Conservation (phyloP, 2,797 vertebrate genomes). For the Danio aesculapii region DNA sequence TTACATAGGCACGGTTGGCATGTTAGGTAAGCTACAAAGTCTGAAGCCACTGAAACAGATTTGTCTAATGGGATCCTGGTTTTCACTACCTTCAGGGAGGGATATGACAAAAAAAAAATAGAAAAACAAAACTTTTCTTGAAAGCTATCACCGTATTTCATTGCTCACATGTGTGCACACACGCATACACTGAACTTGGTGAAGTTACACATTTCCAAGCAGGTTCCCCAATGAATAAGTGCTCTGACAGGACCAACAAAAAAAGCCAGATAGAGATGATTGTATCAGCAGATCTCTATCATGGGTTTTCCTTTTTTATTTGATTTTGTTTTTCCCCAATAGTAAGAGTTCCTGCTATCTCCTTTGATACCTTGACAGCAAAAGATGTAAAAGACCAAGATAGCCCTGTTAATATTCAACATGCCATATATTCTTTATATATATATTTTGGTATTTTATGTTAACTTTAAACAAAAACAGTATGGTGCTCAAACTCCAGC, state of each 20-base stretch:
- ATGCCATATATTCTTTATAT: conserved; percentile 66
- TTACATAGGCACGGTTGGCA: conserved; percentile 85
- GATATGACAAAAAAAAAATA: conserved; percentile 66
- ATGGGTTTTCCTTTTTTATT: conserved; percentile 61
- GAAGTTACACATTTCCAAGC: conserved; percentile 78
- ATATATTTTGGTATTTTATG: conserved; percentile 60
- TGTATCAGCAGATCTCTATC: conserved; percentile 71
- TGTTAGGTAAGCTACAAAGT: conserved; percentile 81
- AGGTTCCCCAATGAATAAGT: conserved; percentile 80
- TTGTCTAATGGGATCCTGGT: conserved; percentile 68
- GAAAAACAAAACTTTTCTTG: conserved; percentile 62
- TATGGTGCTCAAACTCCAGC: conserved; percentile 73
- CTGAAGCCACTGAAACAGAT: conserved; percentile 75
- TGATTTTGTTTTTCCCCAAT: conserved; percentile 67
- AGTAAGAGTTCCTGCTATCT: conserved; percentile 66
- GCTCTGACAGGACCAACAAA: conserved; percentile 79
- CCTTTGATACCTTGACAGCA: conserved; percentile 63
- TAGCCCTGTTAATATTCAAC: conserved; percentile 75
- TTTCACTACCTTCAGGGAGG: conserved; percentile 47
- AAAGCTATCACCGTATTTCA: conserved; percentile 59
- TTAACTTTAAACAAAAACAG: conserved; percentile 68
- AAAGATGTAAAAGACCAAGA: conserved; percentile 74
- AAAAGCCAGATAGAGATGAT: conserved; percentile 71
- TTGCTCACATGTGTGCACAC: conserved; percentile 56
- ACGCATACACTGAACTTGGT: conserved; percentile 71